phyloP scores from a whole-genome alignment of 2,113 vertebrate genomes.

The Pelecanus crispus region DNA sequence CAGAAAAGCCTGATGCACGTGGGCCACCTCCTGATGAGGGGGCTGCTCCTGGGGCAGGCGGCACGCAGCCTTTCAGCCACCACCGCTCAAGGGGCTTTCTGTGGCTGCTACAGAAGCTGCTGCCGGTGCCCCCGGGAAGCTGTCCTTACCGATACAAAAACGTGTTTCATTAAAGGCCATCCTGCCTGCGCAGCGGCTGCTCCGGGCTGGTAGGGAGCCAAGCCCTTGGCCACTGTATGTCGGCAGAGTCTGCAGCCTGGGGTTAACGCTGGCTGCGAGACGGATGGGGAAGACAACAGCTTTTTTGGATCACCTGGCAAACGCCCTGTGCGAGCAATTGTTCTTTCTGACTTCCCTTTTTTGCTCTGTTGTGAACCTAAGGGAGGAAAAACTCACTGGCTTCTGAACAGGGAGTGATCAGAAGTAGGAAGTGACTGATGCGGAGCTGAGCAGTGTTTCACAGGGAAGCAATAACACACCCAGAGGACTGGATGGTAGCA shows the following conservation, averaged over 20 bases:
- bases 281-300: background rate
- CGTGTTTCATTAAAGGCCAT: background rate
- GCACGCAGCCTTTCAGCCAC: accelerated
- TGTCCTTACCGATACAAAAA: accelerated
- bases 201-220: background rate
- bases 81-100: background rate
- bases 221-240: accelerated
- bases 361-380: background rate
- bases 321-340: background rate
- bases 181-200: background rate
- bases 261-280: background rate
- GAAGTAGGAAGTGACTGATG: background rate
- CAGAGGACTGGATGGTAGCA: background rate
- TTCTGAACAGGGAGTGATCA: background rate
- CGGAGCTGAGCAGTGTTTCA: background rate
- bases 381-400: background rate
- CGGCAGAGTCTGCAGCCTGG: background rate
- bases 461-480: background rate
- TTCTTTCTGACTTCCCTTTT: background rate
- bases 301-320: background rate
- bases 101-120: background rate
- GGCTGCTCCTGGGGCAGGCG: accelerated
- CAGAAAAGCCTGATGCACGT: accelerated
- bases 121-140: accelerated
- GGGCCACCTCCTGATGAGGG: background rate